Conservation (phyloP, 2,113 vertebrate species). For the Dermatemys mawii region DNA sequence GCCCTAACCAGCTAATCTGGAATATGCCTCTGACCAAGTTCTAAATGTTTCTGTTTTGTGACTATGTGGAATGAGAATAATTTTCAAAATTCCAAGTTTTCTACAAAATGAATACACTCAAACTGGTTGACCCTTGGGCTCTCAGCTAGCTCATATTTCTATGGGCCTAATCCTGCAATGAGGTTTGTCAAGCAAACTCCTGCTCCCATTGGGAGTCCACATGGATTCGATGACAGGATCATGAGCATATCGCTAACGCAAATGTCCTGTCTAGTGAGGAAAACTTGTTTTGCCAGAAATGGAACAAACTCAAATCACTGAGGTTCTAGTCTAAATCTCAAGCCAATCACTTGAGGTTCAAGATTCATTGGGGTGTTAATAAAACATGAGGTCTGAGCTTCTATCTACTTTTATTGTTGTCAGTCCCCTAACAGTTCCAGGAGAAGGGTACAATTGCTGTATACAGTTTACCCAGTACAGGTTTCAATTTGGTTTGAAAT, state of each 20-base stretch:
- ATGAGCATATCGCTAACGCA: conserved; percentile 7
- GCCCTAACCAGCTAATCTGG: too few relatives aligned
- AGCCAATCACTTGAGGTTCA: conserved; percentile 6
- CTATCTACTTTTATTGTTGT: background rate
- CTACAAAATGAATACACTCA: background rate
- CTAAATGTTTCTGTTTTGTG: too few relatives aligned
- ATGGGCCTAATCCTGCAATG: background rate
- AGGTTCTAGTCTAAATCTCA: too few relatives aligned
- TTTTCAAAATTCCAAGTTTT: too few relatives aligned
- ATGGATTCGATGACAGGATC: background rate
- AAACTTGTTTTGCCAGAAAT: background rate
- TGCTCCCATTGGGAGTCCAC: background rate
- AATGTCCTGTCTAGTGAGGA: rapidly evolving
- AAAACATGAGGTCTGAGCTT: conserved; percentile 2
- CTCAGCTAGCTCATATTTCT: background rate
- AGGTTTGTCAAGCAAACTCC: background rate
- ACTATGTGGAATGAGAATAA: too few relatives aligned
- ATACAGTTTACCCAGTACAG: rapidly evolving
- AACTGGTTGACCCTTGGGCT: background rate
- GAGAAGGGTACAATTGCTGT: background rate
- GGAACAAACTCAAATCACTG: background rate
- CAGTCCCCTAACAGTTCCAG: background rate
- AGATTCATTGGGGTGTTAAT: conserved; percentile 35
- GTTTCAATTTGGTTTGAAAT: background rate
- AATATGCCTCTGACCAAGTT: too few relatives aligned